Conservation (phyloP, 2,113 vertebrate genomes). For the Daboia siamensis region DNA sequence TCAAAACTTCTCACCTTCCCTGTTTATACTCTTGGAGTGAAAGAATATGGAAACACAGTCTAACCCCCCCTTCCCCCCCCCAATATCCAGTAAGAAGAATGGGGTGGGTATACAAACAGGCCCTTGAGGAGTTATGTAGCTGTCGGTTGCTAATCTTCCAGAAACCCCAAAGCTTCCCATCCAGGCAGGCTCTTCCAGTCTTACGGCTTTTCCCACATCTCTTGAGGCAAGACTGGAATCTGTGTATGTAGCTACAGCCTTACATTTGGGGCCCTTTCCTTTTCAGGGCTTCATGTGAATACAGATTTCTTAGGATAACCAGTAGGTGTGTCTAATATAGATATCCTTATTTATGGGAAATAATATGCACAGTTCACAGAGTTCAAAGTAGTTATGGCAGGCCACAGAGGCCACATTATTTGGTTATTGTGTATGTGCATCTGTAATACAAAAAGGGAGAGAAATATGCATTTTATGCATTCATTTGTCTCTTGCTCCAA, state of each 20-base stretch:
- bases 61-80: not conserved
- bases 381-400: not conserved
- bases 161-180: not conserved
- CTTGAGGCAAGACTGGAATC: not conserved
- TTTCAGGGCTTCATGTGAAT: not conserved
- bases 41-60: not conserved
- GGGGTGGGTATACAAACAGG: not conserved
- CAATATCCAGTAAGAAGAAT: not conserved
- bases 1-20: slow-evolving; percentile 17
- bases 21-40: not conserved
- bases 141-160: not conserved
- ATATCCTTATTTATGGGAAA: not conserved
- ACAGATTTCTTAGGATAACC: not conserved
- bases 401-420: not conserved
- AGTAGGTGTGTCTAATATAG: not conserved
- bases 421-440: not conserved
- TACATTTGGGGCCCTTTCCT: not conserved
- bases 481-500: not conserved
- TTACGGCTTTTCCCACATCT: not conserved
- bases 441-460: not conserved
- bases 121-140: not conserved
- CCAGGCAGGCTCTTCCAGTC: not conserved
- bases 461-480: not conserved
- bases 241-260: not conserved
- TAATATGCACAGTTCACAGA: not conserved